Percentiles rank a stretch among this genome's conserved stretches.
Evolutionary conservation across 1,140 invertebrate genomes (phyloP).

Genomic region (Micrasema minimum): DNA sequence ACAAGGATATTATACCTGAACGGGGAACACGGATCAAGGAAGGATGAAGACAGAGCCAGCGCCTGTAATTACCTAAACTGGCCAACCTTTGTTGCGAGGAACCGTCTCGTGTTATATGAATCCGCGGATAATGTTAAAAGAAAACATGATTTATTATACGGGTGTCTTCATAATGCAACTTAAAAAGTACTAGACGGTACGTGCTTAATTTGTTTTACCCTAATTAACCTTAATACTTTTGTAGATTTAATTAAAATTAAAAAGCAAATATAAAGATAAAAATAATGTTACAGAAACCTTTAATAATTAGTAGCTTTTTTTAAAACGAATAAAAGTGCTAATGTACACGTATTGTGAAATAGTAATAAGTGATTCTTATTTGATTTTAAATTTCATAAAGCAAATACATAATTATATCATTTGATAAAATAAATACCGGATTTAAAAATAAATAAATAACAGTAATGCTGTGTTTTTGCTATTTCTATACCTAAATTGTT

Average conservation of each 20-base stretch:
- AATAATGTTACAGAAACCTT: too few species aligned
- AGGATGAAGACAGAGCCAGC: slow-evolving; percentile 19
- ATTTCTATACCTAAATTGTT: too few species aligned
- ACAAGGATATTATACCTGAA: slow-evolving; percentile 43
- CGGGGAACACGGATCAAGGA: slow-evolving; percentile 33
- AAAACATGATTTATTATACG: slow-evolving; percentile 22
- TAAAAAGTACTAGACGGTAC: background rate
- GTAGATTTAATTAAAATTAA: too few species aligned
- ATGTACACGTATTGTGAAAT: background rate
- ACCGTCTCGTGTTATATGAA: background rate
- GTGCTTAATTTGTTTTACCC: too few species aligned
- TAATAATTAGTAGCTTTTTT: slow-evolving; percentile 7
- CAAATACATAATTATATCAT: too few species aligned
- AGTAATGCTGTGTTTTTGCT: too few species aligned
- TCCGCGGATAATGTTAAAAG: background rate
- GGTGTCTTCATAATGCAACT: slow-evolving; percentile 17
- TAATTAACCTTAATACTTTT: too few species aligned
- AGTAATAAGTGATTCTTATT: background rate
- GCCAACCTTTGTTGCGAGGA: slow-evolving; percentile 45
- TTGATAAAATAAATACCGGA: too few species aligned
- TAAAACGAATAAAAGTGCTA: background rate
- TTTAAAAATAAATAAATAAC: too few species aligned
- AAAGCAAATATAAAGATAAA: too few species aligned
- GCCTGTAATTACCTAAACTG: slow-evolving; percentile 50
- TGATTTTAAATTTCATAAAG: too few species aligned